phyloP scores from a whole-genome alignment of 1,140 invertebrate species.

The Pogonomyrmex californicus region DNA sequence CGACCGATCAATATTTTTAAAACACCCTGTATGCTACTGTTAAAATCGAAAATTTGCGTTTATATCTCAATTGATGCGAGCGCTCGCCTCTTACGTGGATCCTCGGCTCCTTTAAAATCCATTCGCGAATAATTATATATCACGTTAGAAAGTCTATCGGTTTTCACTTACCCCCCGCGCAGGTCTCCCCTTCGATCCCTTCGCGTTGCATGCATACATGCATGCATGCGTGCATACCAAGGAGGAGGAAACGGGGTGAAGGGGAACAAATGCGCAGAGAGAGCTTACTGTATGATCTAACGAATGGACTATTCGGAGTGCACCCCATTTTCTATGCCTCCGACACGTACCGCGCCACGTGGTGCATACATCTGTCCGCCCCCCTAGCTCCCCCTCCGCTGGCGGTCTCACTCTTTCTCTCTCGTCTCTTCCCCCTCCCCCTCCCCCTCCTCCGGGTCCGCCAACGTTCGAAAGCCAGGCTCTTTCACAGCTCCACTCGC shows the following conservation, averaged over 20 bases:
- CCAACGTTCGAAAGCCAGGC: slow-evolving; percentile 31
- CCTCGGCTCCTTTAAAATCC: slow-evolving; percentile 52
- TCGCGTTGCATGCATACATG: slow-evolving; percentile 28
- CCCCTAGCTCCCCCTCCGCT: background rate
- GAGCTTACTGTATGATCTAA: slow-evolving; percentile 60
- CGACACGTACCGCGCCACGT: slow-evolving; percentile 58
- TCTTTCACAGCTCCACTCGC: slow-evolving; percentile 44
- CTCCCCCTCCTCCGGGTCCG: background rate
- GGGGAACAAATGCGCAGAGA: slow-evolving; percentile 51
- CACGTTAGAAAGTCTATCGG: slow-evolving; percentile 60
- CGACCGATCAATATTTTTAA: too few species aligned
- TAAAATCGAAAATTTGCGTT: too few species aligned
- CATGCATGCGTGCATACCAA: slow-evolving; percentile 46
- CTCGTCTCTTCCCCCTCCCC: too few species aligned
- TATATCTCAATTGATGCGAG: background rate
- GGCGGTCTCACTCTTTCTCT: background rate
- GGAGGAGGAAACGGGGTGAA: slow-evolving; percentile 41
- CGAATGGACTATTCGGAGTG: slow-evolving; percentile 55
- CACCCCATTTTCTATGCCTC: slow-evolving; percentile 61
- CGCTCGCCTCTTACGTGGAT: background rate
- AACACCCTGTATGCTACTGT: too few species aligned
- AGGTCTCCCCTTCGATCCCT: slow-evolving; percentile 43
- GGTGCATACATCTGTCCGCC: slow-evolving; percentile 61
- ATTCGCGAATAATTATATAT: slow-evolving; percentile 49
- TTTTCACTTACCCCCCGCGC: slow-evolving; percentile 45